Evolutionary conservation across 2,797 vertebrate genomes (phyloP).

Genomic region (Oryzias sinensis): DNA sequence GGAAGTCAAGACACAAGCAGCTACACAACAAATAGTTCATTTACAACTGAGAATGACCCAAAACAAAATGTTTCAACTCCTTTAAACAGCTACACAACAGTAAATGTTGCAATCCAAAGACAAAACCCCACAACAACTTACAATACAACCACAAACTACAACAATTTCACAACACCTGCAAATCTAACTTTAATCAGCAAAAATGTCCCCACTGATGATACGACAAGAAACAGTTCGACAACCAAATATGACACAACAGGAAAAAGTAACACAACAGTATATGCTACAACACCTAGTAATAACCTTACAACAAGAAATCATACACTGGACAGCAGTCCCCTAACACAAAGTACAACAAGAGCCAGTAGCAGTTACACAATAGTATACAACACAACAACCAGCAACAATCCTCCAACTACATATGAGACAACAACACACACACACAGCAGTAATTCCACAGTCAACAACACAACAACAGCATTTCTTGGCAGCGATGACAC

Average conservation of each 20-base stretch:
- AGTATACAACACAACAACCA: background rate
- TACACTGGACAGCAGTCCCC: background rate
- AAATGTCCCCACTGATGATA: conserved; percentile 2
- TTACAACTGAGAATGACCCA: background rate
- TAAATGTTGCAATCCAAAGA: background rate
- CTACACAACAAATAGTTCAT: background rate
- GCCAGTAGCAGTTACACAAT: background rate
- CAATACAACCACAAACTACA: background rate
- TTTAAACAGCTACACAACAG: background rate
- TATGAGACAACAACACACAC: background rate
- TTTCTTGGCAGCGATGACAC: background rate
- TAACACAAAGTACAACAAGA: conserved; percentile 15
- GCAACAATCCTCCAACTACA: background rate
- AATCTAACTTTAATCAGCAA: background rate
- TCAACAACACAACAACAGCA: background rate
- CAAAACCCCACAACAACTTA: background rate
- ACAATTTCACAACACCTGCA: background rate
- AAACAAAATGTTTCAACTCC: background rate
- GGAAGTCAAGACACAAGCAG: background rate
- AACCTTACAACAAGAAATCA: background rate
- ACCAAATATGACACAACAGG: background rate
- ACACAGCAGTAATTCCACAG: conserved; percentile 4
- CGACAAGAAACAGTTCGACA: background rate
- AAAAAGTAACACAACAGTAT: background rate
- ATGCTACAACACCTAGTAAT: background rate